Percentiles rank a stretch among this genome's conserved stretches.
Evolutionary conservation across 2,113 vertebrate species (phyloP).

Genomic region (Phasianus colchicus): DNA sequence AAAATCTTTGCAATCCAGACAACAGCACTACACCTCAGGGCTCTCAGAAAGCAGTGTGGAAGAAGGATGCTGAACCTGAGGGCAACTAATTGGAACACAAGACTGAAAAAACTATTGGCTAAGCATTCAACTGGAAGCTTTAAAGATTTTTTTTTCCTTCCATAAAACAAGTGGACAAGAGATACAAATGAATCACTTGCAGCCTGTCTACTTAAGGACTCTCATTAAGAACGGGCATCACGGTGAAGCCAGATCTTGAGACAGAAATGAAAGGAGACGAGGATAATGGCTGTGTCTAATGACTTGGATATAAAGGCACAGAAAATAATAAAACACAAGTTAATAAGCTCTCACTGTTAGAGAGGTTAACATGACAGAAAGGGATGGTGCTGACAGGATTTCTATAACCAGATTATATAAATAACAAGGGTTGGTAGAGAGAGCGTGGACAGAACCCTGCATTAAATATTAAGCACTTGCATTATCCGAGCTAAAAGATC

Average conservation of each 20-base stretch:
- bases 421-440: not conserved
- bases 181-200: slow-evolving; percentile 28
- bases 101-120: not conserved
- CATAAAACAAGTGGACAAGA: slow-evolving; percentile 3
- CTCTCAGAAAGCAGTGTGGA: not conserved
- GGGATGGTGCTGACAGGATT: not conserved
- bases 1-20: not conserved
- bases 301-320: slow-evolving; percentile 38
- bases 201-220: slow-evolving; percentile 42
- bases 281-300: slow-evolving; percentile 51
- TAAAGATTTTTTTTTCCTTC: not conserved
- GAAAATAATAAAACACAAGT: slow-evolving; percentile 44
- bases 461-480: not conserved
- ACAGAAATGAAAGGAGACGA: not conserved
- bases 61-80: slow-evolving; percentile 20
- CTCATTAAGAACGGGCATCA: slow-evolving; percentile 6
- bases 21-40: not conserved
- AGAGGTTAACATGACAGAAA: slow-evolving; percentile 38
- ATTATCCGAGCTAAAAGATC: not conserved
- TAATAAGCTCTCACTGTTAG: slow-evolving; percentile 48
- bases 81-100: slow-evolving; percentile 23
- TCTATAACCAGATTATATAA: slow-evolving; percentile 29
- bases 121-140: not conserved
- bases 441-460: not conserved
- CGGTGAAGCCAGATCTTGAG: slow-evolving; percentile 13